A percentile compares a stretch with the other conserved stretches of the same genome.
Conservation (phyloP, 2,113 vertebrate species). For the Fregata magnificens region DNA sequence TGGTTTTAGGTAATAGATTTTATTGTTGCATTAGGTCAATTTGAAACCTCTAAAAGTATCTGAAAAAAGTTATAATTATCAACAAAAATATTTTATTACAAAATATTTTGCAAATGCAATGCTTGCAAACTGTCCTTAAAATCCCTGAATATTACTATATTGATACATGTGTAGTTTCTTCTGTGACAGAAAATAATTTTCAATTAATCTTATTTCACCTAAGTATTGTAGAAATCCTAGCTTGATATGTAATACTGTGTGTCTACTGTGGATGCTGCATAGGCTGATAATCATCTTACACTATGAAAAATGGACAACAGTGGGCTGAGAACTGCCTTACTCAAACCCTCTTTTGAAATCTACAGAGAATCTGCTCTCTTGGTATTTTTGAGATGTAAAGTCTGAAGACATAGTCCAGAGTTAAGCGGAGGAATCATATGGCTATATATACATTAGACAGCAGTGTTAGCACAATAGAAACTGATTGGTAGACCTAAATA, state of each 20-base stretch:
- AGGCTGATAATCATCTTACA: not conserved
- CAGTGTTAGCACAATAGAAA: not conserved
- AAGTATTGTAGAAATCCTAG: not conserved
- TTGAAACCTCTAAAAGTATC: not conserved
- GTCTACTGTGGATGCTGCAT: not conserved
- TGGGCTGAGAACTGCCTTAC: not conserved
- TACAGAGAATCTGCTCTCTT: not conserved
- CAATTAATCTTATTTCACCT: not conserved
- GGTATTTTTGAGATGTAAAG: not conserved
- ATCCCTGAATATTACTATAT: not conserved
- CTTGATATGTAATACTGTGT: not conserved
- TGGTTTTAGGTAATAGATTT: not conserved
- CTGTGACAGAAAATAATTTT: not conserved
- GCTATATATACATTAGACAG: not conserved
- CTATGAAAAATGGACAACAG: not conserved
- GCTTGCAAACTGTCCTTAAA: not conserved
- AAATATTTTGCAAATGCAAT: not conserved
- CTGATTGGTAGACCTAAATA: not conserved
- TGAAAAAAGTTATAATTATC: not conserved
- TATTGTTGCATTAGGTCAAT: not conserved
- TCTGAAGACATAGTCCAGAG: not conserved
- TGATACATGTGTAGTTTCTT: not conserved
- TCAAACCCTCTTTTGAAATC: not conserved
- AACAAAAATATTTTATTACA: not conserved
- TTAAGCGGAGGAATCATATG: not conserved